Evolutionary conservation across 2,113 vertebrate genomes (phyloP), one percentile per base, ranked within the genome.

Genomic region (Reinhardtius hippoglossoides): DNA sequence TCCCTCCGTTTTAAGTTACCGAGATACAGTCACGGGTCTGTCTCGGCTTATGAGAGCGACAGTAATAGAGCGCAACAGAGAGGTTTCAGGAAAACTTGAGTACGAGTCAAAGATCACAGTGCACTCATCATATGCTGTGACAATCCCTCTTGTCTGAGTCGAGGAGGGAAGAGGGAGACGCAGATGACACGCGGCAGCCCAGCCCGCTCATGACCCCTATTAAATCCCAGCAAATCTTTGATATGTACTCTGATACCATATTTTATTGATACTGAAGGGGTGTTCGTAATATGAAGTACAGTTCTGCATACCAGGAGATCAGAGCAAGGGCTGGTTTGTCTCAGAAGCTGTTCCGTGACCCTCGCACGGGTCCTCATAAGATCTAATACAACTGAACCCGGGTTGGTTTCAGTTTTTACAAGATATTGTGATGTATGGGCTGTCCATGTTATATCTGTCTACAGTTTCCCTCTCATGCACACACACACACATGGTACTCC

Each of bases 221-320:
- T 91, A 90, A 92, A 89, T 82, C 71, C 15, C 1, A 72, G 71
- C 52, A 82, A 86, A 88, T 85, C 85, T 91, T 86, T 90, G 78
- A 89, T 88, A 90, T 87, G 89, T 86, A 86, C 82, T 89, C 77
- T 84, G 90, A 91, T 90, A 92, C 79, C 18, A 60, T 78, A 83
- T 88, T 92, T 88, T 90, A 90, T 91, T 91, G 86, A 88, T 87
- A 87, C 83, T 80, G 74, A 79, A 87, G 76, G 78, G 79, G 73
- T 62, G 72, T 84, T 85, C 50, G 21, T 74, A 72, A 88, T 90
- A 87, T 91, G 78, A 81, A 62, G 79, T 90, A 60, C 78, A 84
- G 82, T 85, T 87, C 81, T 89, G 84, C 87, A 90, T 93, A 89
- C 88, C 89, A 88, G 84, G 64, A 92, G 84, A 87, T 93, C 88